Evolutionary conservation across 2,888 invertebrate species (phyloP).

Genomic region (Esperia sulphurella): DNA sequence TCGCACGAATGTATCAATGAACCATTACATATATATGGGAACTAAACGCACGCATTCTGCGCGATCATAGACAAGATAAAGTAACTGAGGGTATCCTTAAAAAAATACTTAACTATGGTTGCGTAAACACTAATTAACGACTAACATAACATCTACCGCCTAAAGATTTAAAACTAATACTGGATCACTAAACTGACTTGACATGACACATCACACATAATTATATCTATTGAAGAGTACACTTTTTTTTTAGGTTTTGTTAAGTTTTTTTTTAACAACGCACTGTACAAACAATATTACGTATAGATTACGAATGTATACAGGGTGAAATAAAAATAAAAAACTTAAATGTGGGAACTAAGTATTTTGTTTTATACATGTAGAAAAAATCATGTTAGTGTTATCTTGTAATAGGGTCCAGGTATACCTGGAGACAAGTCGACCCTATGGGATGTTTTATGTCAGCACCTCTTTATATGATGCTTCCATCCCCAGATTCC

Average conservation of each 20-base stretch:
- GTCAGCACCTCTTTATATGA: too few species aligned
- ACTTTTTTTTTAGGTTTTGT: conserved; percentile 37
- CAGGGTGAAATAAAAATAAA: too few species aligned
- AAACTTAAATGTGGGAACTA: too few species aligned
- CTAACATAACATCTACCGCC: conserved; percentile 72
- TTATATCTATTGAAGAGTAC: conserved; percentile 36
- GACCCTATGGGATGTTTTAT: too few species aligned
- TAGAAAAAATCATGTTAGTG: too few species aligned
- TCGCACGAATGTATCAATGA: too few species aligned
- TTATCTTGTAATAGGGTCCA: too few species aligned
- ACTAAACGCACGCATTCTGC: conserved; percentile 21
- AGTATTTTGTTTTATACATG: too few species aligned
- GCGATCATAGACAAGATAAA: conserved; percentile 35
- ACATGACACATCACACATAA: conserved; percentile 52
- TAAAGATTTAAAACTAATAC: conserved; percentile 73
- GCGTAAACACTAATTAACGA: conserved; percentile 71
- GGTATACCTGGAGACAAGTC: too few species aligned
- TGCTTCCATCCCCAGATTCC: too few species aligned
- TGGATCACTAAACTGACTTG: conserved; percentile 56
- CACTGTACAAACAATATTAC: conserved; percentile 60
- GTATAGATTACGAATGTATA: conserved; percentile 18
- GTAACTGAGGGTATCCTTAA: conserved; percentile 57
- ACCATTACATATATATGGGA: too few species aligned
- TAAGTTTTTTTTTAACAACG: conserved; percentile 49
- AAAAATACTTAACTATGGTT: conserved; percentile 53